Conservation (phyloP, 1,140 invertebrate species). For the Orussus abietinus region DNA sequence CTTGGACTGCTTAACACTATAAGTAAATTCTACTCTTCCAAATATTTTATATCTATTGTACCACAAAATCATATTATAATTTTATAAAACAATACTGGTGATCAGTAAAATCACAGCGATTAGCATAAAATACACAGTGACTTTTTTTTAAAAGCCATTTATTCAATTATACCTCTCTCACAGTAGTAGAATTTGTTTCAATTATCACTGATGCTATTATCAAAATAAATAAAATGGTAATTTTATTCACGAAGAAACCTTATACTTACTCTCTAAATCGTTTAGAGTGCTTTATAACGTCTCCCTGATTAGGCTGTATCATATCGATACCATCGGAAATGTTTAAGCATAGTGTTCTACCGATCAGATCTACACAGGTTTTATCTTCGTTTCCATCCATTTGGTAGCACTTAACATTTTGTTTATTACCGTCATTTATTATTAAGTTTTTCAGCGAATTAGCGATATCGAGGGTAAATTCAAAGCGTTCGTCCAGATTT, state of each 20-base stretch:
- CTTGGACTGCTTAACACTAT: no score
- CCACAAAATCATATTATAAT: constrained; percentile 13
- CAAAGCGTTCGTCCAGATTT: constrained; percentile 13
- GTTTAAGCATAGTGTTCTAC: constrained; percentile 7
- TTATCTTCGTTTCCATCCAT: constrained; percentile 6
- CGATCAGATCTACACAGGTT: background rate
- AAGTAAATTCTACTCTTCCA: background rate
- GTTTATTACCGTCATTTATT: constrained; percentile 11
- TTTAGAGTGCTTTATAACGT: constrained; percentile 14
- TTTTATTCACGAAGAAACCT: constrained; percentile 8
- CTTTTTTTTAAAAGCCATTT: background rate
- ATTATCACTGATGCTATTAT: constrained; percentile 6
- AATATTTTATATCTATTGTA: background rate
- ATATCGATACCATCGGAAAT: constrained; percentile 9
- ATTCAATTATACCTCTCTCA: constrained; percentile 11
- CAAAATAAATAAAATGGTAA: constrained; percentile 14
- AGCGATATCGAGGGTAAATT: constrained; percentile 19
- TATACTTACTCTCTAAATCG: constrained; percentile 24
- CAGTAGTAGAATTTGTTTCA: constrained; percentile 14
- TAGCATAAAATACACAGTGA: constrained; percentile 13
- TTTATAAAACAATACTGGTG: constrained; percentile 18
- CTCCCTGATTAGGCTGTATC: constrained; percentile 5
- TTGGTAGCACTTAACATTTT: background rate
- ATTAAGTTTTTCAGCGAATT: constrained; percentile 21
- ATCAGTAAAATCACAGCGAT: constrained; percentile 14